These are phyloP conservation scores for Dicycla oo DNA, from an alignment of 2,888 invertebrate species.

Conservation along the genomic window DNA sequence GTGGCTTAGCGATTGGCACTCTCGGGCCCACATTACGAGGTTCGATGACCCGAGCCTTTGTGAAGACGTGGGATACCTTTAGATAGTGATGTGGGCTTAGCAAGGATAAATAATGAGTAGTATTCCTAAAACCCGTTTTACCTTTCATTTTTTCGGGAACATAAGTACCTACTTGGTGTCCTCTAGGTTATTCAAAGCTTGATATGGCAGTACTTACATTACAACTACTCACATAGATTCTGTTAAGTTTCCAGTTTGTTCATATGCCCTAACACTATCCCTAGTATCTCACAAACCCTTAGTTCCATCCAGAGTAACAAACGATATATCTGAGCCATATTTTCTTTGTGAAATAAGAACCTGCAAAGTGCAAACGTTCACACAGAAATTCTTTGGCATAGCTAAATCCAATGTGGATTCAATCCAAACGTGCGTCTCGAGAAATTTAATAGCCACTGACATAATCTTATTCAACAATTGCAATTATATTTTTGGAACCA, in stretches of 20 bases:
- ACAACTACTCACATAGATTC: too few species aligned
- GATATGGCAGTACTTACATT: too few species aligned
- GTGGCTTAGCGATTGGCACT: conserved; percentile 68
- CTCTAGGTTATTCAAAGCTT: too few species aligned
- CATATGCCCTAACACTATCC: background rate
- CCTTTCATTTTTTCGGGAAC: too few species aligned
- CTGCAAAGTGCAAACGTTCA: background rate
- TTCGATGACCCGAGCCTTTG: conserved; percentile 60
- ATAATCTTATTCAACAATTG: background rate
- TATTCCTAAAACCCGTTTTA: too few species aligned
- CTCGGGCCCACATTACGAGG: conserved; percentile 51
- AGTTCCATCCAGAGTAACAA: background rate
- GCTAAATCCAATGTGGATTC: background rate
- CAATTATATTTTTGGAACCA: background rate
- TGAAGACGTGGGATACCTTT: conserved; percentile 37
- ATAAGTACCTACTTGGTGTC: too few species aligned
- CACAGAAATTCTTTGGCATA: background rate
- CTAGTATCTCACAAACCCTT: too few species aligned
- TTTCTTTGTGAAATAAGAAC: conserved; percentile 6
- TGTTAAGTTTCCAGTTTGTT: background rate
- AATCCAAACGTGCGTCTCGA: background rate
- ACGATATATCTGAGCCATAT: background rate
- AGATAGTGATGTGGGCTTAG: conserved; percentile 6
- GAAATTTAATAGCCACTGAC: background rate
- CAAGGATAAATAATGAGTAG: background rate